Evolutionary conservation across 2,113 vertebrate genomes (phyloP), one percentile per base, ranked within the genome.

Genomic region (Vireo altiloquus): DNA sequence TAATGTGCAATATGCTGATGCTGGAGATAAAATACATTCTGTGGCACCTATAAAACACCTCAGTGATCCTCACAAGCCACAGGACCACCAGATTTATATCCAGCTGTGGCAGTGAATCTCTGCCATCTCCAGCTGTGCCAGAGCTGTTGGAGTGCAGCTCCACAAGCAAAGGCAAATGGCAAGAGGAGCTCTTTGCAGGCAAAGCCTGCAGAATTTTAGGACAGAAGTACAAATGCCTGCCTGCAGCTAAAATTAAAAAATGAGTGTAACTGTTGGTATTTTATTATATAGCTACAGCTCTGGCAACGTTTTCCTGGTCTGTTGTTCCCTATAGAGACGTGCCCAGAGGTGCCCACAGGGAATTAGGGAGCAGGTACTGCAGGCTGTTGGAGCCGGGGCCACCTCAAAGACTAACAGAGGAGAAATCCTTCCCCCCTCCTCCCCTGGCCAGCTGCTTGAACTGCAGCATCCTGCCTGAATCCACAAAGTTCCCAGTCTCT

Each of bases 261-360:
- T 13, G 15, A 2, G 0, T 56, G 18, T 54, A 49, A n/a, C 31
- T 40, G 53, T 39, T 64, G 63, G 2, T 71, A 5, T 23, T 68
- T 82, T 71, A 15, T 50, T 50, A 5, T 11, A 15, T 7, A 39
- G 47, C 7, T 40, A 6, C 16, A 21, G 33, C 46, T 79, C 15
- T 23, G 46, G 28, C 54, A 27, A 0, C 28, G 14, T 65, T 57
- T 64, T 56, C 42, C 72, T 4, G 3, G 33, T n/a, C 39, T 35
- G 31, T 9, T 39, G 27, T 35, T 83, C 44, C 53, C 49, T 14
- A 1, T 1, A 20, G 72, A 28, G 23, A 21, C 0, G 3, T 65
- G 52, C 68, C 56, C 42, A 33, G n/a, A 59, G 53, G 12, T 70
- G 56, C 54, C 52, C 16, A 8, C 25, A 10, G n/a, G n/a, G n/a